Evolutionary conservation across 2,888 invertebrate genomes (phyloP).

Genomic region (Villa cingulata): DNA sequence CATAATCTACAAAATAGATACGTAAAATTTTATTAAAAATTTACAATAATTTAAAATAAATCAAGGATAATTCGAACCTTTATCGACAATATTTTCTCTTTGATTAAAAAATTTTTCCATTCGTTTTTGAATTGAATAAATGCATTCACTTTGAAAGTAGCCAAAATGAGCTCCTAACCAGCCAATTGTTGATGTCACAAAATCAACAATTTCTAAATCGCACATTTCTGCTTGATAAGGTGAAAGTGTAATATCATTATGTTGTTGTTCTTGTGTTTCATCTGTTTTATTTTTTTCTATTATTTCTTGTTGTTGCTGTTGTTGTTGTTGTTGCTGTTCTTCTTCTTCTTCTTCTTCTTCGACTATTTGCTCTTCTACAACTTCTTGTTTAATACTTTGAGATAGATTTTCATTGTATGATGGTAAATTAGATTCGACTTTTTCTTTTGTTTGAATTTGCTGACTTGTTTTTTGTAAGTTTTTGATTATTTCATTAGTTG

Average conservation of each 20-base stretch:
- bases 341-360: no score
- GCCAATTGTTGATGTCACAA: constrained; percentile 30
- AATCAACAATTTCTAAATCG: constrained; percentile 21
- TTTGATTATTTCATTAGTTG: no score
- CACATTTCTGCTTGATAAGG: constrained; percentile 27
- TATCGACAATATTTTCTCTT: constrained; percentile 20
- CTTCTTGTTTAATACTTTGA: no score
- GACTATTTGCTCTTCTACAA: no score
- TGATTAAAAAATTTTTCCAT: constrained; percentile 27
- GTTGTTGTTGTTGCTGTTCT: neutral
- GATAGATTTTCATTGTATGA: no score
- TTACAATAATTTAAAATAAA: neutral
- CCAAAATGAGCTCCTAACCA: constrained; percentile 26
- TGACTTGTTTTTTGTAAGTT: no score
- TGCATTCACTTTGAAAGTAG: constrained; percentile 30
- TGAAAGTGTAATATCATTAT: constrained; percentile 20
- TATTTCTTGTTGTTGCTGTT: neutral
- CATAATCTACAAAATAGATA: constrained; percentile 23
- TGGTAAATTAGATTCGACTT: no score
- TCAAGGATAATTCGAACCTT: constrained; percentile 22
- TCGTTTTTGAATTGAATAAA: constrained; percentile 25
- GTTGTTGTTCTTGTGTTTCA: no score
- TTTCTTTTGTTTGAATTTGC: no score
- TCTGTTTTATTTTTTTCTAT: no score
- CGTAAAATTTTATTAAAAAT: neutral